Evolutionary conservation across 1,140 invertebrate species (phyloP).

Genomic region (Mactra quadrangularis): DNA sequence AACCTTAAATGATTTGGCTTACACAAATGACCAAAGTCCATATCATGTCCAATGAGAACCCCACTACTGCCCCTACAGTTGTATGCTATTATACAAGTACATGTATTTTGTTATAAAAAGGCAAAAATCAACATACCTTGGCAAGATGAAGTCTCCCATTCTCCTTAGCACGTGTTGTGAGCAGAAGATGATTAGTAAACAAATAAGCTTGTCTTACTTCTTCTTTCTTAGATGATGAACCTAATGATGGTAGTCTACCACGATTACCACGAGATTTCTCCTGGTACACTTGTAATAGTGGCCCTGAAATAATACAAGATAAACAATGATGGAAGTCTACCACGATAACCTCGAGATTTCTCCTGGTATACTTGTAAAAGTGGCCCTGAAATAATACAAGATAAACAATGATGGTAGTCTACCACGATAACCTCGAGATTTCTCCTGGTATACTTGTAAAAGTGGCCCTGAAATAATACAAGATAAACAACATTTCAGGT

Average conservation of each 20-base stretch:
- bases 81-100: too few relatives aligned
- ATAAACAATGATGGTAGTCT: slow-evolving; percentile 87
- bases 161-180: slow-evolving; percentile 90
- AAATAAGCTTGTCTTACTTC: slow-evolving; percentile 92
- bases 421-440: slow-evolving; percentile 86
- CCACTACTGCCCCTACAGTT: too few relatives aligned
- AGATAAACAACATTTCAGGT: too few relatives aligned
- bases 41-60: too few relatives aligned
- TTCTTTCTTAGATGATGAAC: slow-evolving; percentile 88
- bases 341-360: slow-evolving; percentile 86
- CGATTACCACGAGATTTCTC: slow-evolving; percentile 87
- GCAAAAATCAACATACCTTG: too few relatives aligned
- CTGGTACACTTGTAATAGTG: slow-evolving; percentile 88
- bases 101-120: too few relatives aligned
- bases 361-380: slow-evolving; percentile 89
- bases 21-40: too few relatives aligned
- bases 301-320: slow-evolving; percentile 87
- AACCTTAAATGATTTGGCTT: too few relatives aligned
- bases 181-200: slow-evolving; percentile 94
- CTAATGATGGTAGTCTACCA: slow-evolving; percentile 86
- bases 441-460: slow-evolving; percentile 88
- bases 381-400: slow-evolving; percentile 87
- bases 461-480: slow-evolving; percentile 87
- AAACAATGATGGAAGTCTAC: slow-evolving; percentile 86
- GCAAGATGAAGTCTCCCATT: slow-evolving; percentile 94